These are phyloP conservation scores for Athalia cordata DNA, from an alignment of 2,888 invertebrate genomes.

Conservation along the genomic window DNA sequence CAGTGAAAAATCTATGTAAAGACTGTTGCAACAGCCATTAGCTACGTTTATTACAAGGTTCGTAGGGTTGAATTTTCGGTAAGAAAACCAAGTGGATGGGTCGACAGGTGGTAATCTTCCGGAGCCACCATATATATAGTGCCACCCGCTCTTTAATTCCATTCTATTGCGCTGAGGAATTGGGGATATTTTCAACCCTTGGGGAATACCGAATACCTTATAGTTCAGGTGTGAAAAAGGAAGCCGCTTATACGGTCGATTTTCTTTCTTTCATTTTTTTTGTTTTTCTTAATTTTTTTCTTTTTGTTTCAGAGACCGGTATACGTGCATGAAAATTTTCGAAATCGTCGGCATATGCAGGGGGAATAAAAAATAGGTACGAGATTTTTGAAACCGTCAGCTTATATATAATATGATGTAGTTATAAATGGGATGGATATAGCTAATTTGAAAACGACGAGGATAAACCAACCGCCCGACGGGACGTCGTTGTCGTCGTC, in stretches of 20 bases:
- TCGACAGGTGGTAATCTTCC: slow-evolving; percentile 44
- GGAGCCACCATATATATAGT: not conserved
- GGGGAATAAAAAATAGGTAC: too few relatives aligned
- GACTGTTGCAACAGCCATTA: too few relatives aligned
- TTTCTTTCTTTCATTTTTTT: not conserved
- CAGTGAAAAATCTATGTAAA: not conserved
- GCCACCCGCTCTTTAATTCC: slow-evolving; percentile 29
- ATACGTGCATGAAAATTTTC: not conserved
- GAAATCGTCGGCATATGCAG: too few relatives aligned
- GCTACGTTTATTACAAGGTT: too few relatives aligned
- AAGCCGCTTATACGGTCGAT: slow-evolving; percentile 30
- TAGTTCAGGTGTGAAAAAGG: slow-evolving; percentile 38
- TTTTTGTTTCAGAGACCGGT: not conserved
- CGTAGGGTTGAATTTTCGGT: too few relatives aligned
- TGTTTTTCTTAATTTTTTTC: not conserved
- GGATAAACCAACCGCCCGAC: too few relatives aligned
- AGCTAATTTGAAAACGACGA: too few relatives aligned
- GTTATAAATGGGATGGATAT: too few relatives aligned
- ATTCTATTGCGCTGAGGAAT: not conserved
- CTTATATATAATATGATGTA: too few relatives aligned
- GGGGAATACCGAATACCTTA: slow-evolving; percentile 35
- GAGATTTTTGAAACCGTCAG: too few relatives aligned
- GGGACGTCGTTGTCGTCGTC: too few relatives aligned
- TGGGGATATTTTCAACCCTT: slow-evolving; percentile 29
- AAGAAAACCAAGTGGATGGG: not conserved